These are phyloP conservation scores for Spatula clypeata DNA, from an alignment of 2,797 vertebrate species.

Conservation along the genomic window DNA sequence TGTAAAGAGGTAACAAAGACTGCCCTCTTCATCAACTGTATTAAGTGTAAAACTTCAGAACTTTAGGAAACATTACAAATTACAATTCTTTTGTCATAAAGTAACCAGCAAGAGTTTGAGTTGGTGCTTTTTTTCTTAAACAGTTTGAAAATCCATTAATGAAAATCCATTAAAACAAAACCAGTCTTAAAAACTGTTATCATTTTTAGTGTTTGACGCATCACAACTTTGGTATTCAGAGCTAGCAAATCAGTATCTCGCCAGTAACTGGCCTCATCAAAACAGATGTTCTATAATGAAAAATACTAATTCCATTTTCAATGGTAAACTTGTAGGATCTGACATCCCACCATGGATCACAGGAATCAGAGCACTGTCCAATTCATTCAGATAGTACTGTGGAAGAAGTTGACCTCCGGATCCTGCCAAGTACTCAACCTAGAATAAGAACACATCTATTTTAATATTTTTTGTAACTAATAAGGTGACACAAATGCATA, in stretches of 20 bases:
- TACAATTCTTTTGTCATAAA: neutral
- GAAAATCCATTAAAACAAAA: constrained; percentile 49
- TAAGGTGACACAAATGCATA: fast-evolving
- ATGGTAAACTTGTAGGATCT: constrained; percentile 85
- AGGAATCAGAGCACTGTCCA: constrained; percentile 93
- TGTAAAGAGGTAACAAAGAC: constrained; percentile 35
- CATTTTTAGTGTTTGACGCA: constrained; percentile 72
- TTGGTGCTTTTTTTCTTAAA: neutral
- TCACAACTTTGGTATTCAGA: constrained; percentile 66
- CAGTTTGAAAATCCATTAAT: constrained; percentile 59
- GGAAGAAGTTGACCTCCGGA: constrained; percentile 90
- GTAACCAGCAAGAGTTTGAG: constrained; percentile 5
- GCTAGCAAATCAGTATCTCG: constrained; percentile 36
- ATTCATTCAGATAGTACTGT: constrained; percentile 93
- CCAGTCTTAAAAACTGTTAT: constrained; percentile 43
- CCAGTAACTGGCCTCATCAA: constrained; percentile 37
- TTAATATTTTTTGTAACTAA: neutral
- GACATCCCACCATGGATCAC: constrained; percentile 92
- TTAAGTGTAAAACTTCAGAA: constrained; percentile 77
- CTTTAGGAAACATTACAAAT: constrained; percentile 25
- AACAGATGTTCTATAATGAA: constrained; percentile 90
- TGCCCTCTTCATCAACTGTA: constrained; percentile 40
- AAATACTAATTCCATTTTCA: constrained; percentile 94
- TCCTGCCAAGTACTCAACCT: constrained; percentile 96
- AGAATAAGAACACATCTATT: neutral